phyloP scores from a whole-genome alignment of 2,888 invertebrate species.

The Acanthosoma haemorrhoidale region DNA sequence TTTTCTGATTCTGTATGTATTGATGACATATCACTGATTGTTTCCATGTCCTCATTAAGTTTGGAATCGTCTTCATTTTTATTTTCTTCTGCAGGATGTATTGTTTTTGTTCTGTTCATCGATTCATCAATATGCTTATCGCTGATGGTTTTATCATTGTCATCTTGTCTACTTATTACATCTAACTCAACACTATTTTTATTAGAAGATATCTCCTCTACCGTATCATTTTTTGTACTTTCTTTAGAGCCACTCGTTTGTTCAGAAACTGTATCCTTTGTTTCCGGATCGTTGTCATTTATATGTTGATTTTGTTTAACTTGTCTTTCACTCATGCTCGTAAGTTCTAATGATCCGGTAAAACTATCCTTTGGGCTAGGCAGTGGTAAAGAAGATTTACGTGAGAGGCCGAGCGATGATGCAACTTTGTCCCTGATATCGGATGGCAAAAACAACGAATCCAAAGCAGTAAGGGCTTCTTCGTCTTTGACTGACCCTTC shows the following conservation, averaged over 20 bases:
- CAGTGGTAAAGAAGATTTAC: neutral
- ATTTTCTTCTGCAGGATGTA: neutral
- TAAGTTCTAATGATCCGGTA: conserved; percentile 15
- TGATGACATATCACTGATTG: neutral
- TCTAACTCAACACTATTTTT: neutral
- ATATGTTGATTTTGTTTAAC: neutral
- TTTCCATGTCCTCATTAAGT: neutral
- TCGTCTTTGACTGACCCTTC: conserved; percentile 23
- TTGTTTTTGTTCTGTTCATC: neutral
- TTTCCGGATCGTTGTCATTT: neutral
- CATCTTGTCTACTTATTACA: neutral
- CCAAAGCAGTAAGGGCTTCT: conserved; percentile 32
- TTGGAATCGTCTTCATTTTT: neutral
- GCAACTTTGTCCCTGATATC: conserved; percentile 31
- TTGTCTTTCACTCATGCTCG: conserved; percentile 11
- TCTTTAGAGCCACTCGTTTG: neutral
- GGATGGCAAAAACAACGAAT: conserved; percentile 29
- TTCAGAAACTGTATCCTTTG: neutral
- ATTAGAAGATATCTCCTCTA: neutral
- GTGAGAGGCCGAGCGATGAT: neutral
- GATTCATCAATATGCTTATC: neutral
- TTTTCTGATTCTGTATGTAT: conserved; percentile 16
- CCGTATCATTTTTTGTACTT: neutral
- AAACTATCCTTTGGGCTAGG: conserved; percentile 25
- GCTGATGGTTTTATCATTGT: neutral